Evolutionary conservation across 2,113 vertebrate species (phyloP), one percentile per base, ranked within the genome.

Genomic region (Blennius ocellaris): DNA sequence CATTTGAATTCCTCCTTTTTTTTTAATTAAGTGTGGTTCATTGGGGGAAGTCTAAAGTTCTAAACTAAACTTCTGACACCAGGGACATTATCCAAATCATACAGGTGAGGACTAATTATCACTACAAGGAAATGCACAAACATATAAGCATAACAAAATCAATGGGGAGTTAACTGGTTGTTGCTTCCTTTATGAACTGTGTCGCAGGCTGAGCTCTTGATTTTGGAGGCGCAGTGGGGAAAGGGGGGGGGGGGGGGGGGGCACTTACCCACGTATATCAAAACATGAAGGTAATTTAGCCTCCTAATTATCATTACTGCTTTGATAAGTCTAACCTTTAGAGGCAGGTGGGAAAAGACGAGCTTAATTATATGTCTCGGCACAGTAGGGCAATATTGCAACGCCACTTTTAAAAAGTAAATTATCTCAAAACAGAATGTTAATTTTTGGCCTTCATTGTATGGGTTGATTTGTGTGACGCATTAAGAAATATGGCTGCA

Each of bases 291-390:
- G 67, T 73, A 76, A 74, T 86, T 77, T 55, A 67, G 67, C 77
- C 76, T 43, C 57, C 57, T 83, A 73, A 73, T 87, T 80, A 83
- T 87, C 76, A 86, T 80, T 65, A 63, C 39, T 72, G 60, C 80
- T 84, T 69, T 89, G 84, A 91, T 92, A 77, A 87, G 65, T 40
- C 5, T 71, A 86, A 87, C 90, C 88, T 92, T 87, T 80, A 61
- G 62, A 83, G 68, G 72, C 69, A 84, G 64, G 64, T 58, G 69
- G 47, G 39, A 39, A 82, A 67, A 59, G 48, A 61, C 15, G 43
- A 41, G 50, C 78, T 86, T 81, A 81, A 88, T 89, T 84, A 86
- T 83, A 87, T 60, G 81, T 76, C 82, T 74, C 61, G 82, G 76
- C 78, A 81, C 63, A 76, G 48, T 41, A 37, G 52, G 66, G 41